Conservation (phyloP, 2,888 invertebrate species). For the Vandiemenella viatica region DNA sequence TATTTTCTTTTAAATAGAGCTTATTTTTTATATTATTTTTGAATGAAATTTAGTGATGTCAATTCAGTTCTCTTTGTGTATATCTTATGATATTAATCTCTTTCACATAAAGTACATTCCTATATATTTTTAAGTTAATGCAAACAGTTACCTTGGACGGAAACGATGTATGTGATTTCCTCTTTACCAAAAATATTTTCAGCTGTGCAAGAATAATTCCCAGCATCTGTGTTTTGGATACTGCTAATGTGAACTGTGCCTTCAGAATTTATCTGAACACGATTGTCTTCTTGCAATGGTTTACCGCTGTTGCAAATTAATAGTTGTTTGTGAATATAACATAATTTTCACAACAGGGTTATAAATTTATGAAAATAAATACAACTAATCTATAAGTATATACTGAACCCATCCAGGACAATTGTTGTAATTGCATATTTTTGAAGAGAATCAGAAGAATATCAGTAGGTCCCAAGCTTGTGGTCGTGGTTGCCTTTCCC, state of each 20-base stretch:
- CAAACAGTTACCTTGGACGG: slow-evolving; percentile 7
- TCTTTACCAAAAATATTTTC: slow-evolving; percentile 33
- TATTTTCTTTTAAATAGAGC: neutral
- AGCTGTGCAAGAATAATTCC: slow-evolving; percentile 77
- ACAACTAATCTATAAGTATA: too few relatives aligned
- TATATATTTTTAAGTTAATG: neutral
- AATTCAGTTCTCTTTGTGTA: neutral
- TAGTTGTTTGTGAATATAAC: too few relatives aligned
- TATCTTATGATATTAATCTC: neutral
- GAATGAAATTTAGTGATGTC: neutral
- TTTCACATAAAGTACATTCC: neutral
- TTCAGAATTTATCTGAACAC: slow-evolving; percentile 19
- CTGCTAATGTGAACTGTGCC: slow-evolving; percentile 24
- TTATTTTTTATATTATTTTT: neutral
- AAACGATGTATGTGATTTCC: slow-evolving; percentile 23
- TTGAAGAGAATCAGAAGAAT: too few relatives aligned
- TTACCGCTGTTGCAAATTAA: slow-evolving; percentile 6
- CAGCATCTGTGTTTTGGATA: slow-evolving; percentile 65
- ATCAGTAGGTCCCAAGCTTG: too few relatives aligned
- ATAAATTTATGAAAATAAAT: too few relatives aligned
- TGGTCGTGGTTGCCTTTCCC: too few relatives aligned
- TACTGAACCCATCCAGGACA: too few relatives aligned
- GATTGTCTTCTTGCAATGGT: slow-evolving; percentile 5
- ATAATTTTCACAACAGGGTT: too few relatives aligned
- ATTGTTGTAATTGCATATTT: too few relatives aligned